Conservation (phyloP, 2,888 invertebrate genomes). For the Hyposoter didymator region DNA sequence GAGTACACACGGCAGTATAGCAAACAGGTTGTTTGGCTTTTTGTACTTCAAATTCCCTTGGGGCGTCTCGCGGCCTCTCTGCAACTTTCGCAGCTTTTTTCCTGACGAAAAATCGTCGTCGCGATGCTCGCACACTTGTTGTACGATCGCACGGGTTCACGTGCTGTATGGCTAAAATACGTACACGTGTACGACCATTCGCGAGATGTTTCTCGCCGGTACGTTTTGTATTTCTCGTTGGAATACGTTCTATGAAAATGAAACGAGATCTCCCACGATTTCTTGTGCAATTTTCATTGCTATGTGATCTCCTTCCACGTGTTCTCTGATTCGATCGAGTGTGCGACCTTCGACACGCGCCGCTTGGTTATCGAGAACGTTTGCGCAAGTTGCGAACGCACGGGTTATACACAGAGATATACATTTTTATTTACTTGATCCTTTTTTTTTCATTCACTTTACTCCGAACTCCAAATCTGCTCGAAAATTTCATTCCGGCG, state of each 20-base stretch:
- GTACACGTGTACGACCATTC: not conserved
- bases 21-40: constrained; percentile 26
- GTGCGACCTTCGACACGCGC: not conserved
- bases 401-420: too few species aligned
- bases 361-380: not conserved
- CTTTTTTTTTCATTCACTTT: not conserved
- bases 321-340: not conserved
- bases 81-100: constrained; percentile 13
- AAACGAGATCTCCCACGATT: not conserved
- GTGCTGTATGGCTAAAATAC: not conserved
- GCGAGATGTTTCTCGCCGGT: not conserved
- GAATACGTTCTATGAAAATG: not conserved
- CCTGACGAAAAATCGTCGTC: not conserved
- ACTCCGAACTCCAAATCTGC: not conserved
- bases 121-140: not conserved
- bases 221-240: not conserved
- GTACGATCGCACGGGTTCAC: not conserved
- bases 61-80: constrained; percentile 9
- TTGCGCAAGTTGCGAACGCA: not conserved
- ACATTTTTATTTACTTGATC: not conserved
- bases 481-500: not conserved
- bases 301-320: too few species aligned
- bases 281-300: not conserved
- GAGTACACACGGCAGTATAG: not conserved
- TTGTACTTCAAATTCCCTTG: constrained; percentile 39